Base-by-base conservation (phyloP, 2,888 invertebrate species). In the Eupithecia dodoneata region DNA sequence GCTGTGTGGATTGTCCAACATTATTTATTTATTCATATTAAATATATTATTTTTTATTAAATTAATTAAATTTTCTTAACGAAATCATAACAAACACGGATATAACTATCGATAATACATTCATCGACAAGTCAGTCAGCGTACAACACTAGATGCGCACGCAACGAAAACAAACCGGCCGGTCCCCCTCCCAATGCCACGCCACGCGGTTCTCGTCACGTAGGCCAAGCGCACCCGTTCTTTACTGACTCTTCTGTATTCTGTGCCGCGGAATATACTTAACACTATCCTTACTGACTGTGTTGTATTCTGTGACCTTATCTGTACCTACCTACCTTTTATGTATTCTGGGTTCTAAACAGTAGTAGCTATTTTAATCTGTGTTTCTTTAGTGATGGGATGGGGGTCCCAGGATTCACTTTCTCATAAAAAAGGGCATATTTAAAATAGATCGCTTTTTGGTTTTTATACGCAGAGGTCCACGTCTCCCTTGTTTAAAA, bases 191-290 rank as follows among this genome's bases (percentile, higher is more conserved):
- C 86, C 83, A 82, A 49, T 77, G 80, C 84, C 85, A 87, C 86
- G 88, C 90, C 94, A 94, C 95, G 94, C 91, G 93, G 92, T 81
- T 89, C 86, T 84, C 91, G 94, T 95, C 94, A 95, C 94, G 95
- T 95, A 95, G 94, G 94, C 95, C 78, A 78, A 47, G 59, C 75
- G 55, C 69, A 92, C 87, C 49, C 70, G 52, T 45, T 45, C 6
- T n/a, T 12, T 70, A 47, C 18, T 6, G 49, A 70, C 47, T 47
- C 12, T 5, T 2, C 12, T n/a, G 47, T 70, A 47, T 18, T 70
- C 30, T 84, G 85, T 83, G 84, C 83, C 77, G 4, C 80, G 30
- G 30, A 4, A 30, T 63, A 59, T 30, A 12, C 30, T 18, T 18
- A 59, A 18, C 52, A n/a, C 6, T 55, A 9, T 7, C 6, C 4